These are phyloP conservation scores for Lagorchestes hirsutus DNA, from an alignment of 2,797 vertebrate species.

Conservation along the genomic window DNA sequence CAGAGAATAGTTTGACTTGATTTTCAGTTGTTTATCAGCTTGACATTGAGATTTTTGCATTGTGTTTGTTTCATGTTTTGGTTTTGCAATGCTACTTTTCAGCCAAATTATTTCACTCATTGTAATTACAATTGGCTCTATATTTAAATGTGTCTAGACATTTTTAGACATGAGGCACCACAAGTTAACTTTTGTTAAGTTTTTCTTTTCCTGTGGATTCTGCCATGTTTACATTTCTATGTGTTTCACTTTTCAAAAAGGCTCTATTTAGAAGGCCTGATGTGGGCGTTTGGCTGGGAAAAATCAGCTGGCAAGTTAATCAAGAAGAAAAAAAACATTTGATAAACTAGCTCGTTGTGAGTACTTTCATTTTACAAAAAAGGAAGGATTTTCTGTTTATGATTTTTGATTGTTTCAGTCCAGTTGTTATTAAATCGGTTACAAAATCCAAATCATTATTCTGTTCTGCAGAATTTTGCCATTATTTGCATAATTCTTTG, in stretches of 20 bases:
- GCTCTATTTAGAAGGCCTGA: constrained; percentile 1
- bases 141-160: constrained; percentile 13
- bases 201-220: constrained; percentile 29
- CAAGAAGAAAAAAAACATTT: not conserved
- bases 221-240: constrained; percentile 45
- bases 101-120: not conserved
- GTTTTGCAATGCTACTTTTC: constrained; percentile 18
- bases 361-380: constrained; percentile 34
- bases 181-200: not conserved
- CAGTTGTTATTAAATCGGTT: constrained; percentile 16
- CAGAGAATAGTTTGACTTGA: not conserved
- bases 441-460: not conserved
- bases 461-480: constrained; percentile 10
- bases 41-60: not conserved
- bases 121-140: not conserved
- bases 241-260: constrained; percentile 12
- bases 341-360: not conserved
- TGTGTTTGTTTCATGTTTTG: not conserved
- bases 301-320: not conserved
- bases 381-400: not conserved
- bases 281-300: constrained; percentile 12
- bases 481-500: not conserved
- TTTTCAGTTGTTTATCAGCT: constrained; percentile 49
- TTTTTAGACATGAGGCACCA: not conserved
- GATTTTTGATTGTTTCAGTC: constrained; percentile 3